phyloP scores from a whole-genome alignment of 23 tunicate species.

The Botrylloides violaceus region DNA sequence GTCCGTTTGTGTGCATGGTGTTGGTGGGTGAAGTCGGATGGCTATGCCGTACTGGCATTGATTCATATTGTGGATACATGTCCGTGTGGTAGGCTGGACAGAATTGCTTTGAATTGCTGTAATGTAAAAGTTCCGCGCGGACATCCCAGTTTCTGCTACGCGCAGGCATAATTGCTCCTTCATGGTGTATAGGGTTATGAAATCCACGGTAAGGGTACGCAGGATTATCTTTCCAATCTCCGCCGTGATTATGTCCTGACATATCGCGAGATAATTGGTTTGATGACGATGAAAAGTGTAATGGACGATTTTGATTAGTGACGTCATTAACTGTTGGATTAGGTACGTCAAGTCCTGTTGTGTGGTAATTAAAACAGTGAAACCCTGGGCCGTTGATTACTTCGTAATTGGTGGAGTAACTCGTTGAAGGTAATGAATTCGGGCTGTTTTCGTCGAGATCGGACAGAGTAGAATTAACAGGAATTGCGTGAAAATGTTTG shows the following conservation, averaged over 20 bases:
- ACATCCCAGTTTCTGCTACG: neutral
- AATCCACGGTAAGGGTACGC: neutral
- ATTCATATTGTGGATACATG: neutral
- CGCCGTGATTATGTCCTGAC: neutral
- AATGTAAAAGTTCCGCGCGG: neutral
- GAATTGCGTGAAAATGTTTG: neutral
- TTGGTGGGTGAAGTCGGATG: neutral
- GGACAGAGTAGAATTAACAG: neutral
- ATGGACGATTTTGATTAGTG: neutral
- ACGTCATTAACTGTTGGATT: no score
- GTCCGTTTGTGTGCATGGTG: neutral
- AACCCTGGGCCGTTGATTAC: neutral
- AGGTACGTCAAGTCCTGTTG: neutral
- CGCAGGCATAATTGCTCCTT: neutral
- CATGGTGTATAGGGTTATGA: neutral
- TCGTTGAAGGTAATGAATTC: neutral
- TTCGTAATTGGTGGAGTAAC: neutral
- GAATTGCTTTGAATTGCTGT: neutral
- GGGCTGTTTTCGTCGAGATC: conserved; percentile 1
- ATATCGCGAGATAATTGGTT: neutral
- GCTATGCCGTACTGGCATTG: no score
- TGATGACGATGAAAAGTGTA: neutral
- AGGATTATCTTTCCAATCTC: neutral
- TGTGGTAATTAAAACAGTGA: neutral
- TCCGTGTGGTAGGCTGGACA: neutral